Base-by-base conservation (phyloP, 2,888 invertebrate genomes). In the Phymatocera aterrima region DNA sequence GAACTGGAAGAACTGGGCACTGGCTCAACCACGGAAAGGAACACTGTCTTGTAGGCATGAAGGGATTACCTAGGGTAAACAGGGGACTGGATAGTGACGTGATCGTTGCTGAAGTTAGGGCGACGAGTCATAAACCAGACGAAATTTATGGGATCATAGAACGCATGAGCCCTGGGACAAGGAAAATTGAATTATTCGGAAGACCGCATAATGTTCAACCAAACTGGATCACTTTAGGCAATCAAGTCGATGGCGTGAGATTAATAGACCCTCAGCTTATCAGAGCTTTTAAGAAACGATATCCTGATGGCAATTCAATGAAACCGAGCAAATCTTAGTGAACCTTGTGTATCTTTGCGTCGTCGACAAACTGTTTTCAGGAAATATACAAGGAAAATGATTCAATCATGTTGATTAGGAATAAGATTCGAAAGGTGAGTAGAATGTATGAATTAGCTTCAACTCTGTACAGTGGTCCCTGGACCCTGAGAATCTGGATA, bases 1-100 rank as follows among this genome's bases (percentile, higher is more conserved):
- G 99, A 40, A 99, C 99, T 0, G 99, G 99, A 0, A 93, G 99
- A 77, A 99, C 99, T 0, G 99, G 99, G 0, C 99, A 99, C 91
- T 99, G 99, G 99, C 92, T 99, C 34, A 99, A 99, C 91, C 99
- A 99, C 89, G 99, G 99, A 31, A 99, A 99, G 90, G 99, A 99
- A 88, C 99, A 99, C 87, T 99, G 99, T 89, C 91, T 99, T 86
- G 97, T 95, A 2, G 99, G 99, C 6, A 97, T 98, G 94, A 99
- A 99, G 90, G 99, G 99, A 0, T 96, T 95, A 89, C 98, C 98
- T 0, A 94, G 96, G 77, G 92, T 98, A 65, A 99, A 98, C 91
- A 93, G 97, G 8, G 98, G 99, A 0, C 91, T 99, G 34, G 99
- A 99, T 91, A 98, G 98, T 90, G 99, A 99, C 92, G 99, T 99